Evolutionary conservation across 1,140 invertebrate species (phyloP), one percentile per base, ranked within the genome.

Genomic region (Aricia agestis): DNA sequence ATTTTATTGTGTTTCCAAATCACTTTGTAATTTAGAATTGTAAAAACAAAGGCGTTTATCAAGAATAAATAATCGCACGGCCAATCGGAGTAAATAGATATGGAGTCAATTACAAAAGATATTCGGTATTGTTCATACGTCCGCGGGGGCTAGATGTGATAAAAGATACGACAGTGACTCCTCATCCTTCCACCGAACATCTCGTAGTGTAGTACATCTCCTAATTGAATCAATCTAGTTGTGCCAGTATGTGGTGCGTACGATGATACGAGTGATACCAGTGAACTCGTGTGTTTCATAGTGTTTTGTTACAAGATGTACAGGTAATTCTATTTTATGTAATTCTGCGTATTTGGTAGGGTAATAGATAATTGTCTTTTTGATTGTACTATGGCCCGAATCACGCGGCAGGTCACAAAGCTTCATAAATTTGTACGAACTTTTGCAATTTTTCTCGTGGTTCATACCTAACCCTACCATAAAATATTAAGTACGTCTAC

Each of bases 191-290:
- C 73, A 75, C 84, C 77, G 78, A 85, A 74, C 82, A 78, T 78
- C 42, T 75, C 71, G 73, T 71, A 59, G 74, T 70, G 71, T 69
- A 73, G n/a, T n/a, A 70, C 66, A n/a, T n/a, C n/a, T n/a, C 0
- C 9, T 88, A 91, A 91, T 91, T 89, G 80, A 84, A 89, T 91
- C 82, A 86, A 86, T 84, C 82, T 78, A 88, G 78, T 76, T 78
- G 83, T 85, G 84, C 84, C 74, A 63, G 66, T 72, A 65, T 19
- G 17, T 69, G 68, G 19, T 59, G 36, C 42, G 72, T 72, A 73
- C 68, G 69, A 58, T 72, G 74, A 70, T 63, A 67, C 66, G 73
- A 76, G 75, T 45, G 61, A 59, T 36, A 36, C 36, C 0, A 68
- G 31, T 79, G 71, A 75, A 59, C 6, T 59, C 18, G 58, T 59